A percentile compares a stretch with the other conserved stretches of the same genome.
These are phyloP conservation scores for Vicugna pacos DNA, from an alignment of 2,113 vertebrate genomes.

Conservation along the genomic window DNA sequence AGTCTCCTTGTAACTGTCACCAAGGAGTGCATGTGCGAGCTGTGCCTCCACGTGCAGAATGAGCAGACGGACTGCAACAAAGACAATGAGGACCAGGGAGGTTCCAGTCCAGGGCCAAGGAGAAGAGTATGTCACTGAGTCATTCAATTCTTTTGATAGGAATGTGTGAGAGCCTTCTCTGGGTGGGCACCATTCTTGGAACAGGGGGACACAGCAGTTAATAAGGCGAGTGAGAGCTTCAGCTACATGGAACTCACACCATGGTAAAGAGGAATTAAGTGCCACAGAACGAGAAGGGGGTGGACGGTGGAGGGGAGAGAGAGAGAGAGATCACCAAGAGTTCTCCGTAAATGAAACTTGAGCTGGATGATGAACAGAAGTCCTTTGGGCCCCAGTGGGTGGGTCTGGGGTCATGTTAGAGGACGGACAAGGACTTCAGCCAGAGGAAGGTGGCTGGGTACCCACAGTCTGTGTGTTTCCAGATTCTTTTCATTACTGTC, in stretches of 20 bases:
- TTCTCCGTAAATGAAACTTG: neutral
- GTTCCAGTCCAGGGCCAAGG: neutral
- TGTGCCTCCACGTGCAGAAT: fast-evolving
- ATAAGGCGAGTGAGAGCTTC: neutral
- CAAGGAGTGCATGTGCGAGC: fast-evolving
- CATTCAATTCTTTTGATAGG: neutral
- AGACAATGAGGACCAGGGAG: neutral
- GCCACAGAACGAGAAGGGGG: neutral
- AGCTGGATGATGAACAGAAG: neutral
- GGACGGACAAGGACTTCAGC: neutral
- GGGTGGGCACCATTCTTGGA: neutral
- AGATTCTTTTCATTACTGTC: neutral
- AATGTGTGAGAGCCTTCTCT: neutral
- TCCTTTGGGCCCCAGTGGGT: fast-evolving
- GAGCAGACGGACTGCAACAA: neutral
- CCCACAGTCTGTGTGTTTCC: neutral
- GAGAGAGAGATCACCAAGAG: neutral
- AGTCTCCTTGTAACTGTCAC: neutral
- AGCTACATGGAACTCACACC: neutral
- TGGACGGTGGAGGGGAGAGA: neutral
- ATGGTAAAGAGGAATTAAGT: neutral
- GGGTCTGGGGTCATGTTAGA: neutral
- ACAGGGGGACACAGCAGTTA: fast-evolving
- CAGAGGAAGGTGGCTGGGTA: neutral
- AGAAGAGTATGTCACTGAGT: neutral